Base-by-base conservation (phyloP, 2,797 vertebrate species). In the Danionella dracula region DNA sequence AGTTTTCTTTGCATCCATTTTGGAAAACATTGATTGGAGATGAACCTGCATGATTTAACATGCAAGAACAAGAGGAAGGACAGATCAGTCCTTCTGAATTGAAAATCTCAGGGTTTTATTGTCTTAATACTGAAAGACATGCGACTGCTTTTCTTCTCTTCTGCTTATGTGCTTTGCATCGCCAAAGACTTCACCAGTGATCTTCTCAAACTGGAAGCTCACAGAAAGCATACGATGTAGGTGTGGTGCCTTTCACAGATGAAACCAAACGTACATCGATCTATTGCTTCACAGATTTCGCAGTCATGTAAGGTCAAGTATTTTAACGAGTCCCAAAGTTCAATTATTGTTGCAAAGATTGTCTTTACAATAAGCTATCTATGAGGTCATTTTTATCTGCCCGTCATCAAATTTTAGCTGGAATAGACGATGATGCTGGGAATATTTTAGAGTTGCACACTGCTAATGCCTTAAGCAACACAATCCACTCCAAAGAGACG, bases 71-170 rank as follows among this genome's bases (percentile, higher is more conserved):
- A 32, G 21, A 8, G 4, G 15, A 65, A 23, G 15, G 41, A 35
- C 32, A 34, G 72, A 84, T 86, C 75, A 78, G 80, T 83, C 79
- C 86, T 77, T 71, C 83, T 81, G 78, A 77, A 3, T 31, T 9
- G 27, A 82, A 87, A 83, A 91, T 92, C 94, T 98, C 94, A 98
- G 94, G 94, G 92, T 89, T 93, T 91, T 70, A n/a, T 5, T 50
- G 68, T 79, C 62, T 16, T 15, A 59, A 68, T 61, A 46, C 51
- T 67, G n/a, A 27, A 27, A 27, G 23, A 27, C 3, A 3, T 27
- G 6, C 23, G 23, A 3, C 23, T 3, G 23, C n/a, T 27, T 3
- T 27, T 3, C 23, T 27, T 27, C 23, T 3, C 23, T 27, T 27
- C 23, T n/a, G n/a, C n/a, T n/a, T n/a, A n/a, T n/a, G 6, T 27